phyloP scores from a whole-genome alignment of 2,113 vertebrate species.

The Apteryx mantelli region DNA sequence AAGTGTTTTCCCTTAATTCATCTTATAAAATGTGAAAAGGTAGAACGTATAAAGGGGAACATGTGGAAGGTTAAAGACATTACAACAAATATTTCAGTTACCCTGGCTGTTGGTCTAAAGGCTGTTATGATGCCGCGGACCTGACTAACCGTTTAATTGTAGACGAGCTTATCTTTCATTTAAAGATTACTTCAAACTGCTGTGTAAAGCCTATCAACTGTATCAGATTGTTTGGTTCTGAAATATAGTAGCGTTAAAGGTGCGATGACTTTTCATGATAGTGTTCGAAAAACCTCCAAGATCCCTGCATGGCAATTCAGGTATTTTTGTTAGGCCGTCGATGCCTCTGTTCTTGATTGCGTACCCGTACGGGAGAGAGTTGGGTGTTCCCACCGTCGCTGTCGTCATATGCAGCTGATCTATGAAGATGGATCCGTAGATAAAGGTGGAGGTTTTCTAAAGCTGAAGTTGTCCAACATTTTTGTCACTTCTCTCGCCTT shows the following conservation, averaged over 20 bases:
- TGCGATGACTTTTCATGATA: background rate
- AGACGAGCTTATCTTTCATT: background rate
- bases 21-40: background rate
- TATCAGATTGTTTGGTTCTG: background rate
- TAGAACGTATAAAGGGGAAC: background rate
- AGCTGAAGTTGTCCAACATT: fast-evolving
- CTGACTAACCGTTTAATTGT: background rate
- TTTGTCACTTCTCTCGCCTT: background rate
- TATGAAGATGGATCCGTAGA: background rate
- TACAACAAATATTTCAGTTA: background rate
- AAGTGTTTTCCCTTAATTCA: background rate
- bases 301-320: fast-evolving
- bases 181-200: background rate
- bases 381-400: background rate
- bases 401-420: background rate
- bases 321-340: background rate
- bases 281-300: background rate
- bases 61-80: background rate
- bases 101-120: background rate
- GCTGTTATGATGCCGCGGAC: fast-evolving
- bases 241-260: background rate
- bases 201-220: background rate
- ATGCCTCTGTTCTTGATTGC: background rate
- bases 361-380: fast-evolving
- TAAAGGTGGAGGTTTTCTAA: background rate